phyloP scores from a whole-genome alignment of 1,140 invertebrate genomes.

The Solen grandis region DNA sequence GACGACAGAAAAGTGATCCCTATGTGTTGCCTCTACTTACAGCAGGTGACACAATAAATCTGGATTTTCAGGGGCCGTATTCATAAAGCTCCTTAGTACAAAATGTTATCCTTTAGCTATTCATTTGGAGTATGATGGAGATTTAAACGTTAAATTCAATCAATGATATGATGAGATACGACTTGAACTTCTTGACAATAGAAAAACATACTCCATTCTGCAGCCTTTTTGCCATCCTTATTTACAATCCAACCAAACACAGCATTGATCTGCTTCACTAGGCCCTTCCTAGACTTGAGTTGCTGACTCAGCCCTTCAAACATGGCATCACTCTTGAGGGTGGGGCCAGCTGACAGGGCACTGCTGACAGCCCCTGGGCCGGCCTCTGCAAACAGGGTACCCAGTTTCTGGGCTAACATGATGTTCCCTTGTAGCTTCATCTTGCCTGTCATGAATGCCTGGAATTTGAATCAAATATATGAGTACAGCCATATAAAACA shows the following conservation, averaged over 20 bases:
- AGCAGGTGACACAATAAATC: too few relatives aligned
- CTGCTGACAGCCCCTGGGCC: not conserved
- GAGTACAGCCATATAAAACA: too few relatives aligned
- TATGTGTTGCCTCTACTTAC: too few relatives aligned
- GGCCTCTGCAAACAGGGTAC: constrained; percentile 83
- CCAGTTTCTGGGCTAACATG: constrained; percentile 95
- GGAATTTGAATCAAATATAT: too few relatives aligned
- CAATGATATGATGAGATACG: too few relatives aligned
- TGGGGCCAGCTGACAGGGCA: not conserved
- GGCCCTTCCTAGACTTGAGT: constrained; percentile 86
- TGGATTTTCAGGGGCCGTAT: too few relatives aligned
- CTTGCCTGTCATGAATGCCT: constrained; percentile 94
- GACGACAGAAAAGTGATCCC: too few relatives aligned
- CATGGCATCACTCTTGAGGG: constrained; percentile 87
- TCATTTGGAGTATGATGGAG: too few relatives aligned
- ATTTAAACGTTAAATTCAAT: too few relatives aligned
- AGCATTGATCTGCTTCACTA: constrained; percentile 90
- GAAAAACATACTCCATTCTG: constrained; percentile 95
- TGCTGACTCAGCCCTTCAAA: constrained; percentile 89
- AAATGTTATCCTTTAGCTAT: too few relatives aligned
- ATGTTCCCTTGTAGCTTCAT: constrained; percentile 95
- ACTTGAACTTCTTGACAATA: too few relatives aligned
- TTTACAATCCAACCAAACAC: constrained; percentile 93
- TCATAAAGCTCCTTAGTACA: too few relatives aligned
- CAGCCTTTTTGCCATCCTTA: constrained; percentile 87